These are phyloP conservation scores for Hucho hucho DNA, from an alignment of 2,113 vertebrate species.

Conservation along the genomic window DNA sequence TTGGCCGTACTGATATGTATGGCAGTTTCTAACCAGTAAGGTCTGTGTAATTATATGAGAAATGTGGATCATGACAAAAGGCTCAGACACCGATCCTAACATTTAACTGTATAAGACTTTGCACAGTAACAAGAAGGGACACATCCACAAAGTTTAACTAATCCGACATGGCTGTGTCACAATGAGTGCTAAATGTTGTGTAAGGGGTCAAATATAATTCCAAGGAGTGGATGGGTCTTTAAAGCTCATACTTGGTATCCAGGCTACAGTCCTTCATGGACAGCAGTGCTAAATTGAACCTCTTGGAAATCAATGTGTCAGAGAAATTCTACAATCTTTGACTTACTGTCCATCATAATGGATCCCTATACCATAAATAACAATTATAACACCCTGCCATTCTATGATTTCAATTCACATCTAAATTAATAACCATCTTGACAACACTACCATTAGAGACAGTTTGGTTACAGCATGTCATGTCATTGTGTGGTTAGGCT, in stretches of 20 bases:
- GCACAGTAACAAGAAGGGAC: background rate
- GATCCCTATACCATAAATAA: no score
- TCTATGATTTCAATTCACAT: no score
- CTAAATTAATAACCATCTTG: no score
- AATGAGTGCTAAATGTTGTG: constrained; percentile 28
- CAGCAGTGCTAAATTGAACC: background rate
- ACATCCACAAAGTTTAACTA: constrained; percentile 1
- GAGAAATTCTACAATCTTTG: no score
- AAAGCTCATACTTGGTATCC: background rate
- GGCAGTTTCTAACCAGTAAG: constrained; percentile 31
- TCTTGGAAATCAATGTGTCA: no score
- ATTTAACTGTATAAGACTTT: background rate
- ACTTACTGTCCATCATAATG: no score
- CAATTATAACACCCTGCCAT: no score
- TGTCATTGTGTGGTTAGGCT: no score
- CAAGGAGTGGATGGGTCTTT: background rate
- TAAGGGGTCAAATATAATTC: constrained; percentile 25
- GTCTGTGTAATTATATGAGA: constrained; percentile 23
- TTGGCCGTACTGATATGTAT: constrained; percentile 51
- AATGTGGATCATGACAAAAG: background rate
- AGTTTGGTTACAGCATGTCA: no score
- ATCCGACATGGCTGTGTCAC: constrained; percentile 42
- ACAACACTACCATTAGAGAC: no score
- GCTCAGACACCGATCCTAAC: background rate
- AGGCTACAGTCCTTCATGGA: background rate